Base-by-base conservation (phyloP, 2,888 invertebrate species). In the Pammene aurita region DNA sequence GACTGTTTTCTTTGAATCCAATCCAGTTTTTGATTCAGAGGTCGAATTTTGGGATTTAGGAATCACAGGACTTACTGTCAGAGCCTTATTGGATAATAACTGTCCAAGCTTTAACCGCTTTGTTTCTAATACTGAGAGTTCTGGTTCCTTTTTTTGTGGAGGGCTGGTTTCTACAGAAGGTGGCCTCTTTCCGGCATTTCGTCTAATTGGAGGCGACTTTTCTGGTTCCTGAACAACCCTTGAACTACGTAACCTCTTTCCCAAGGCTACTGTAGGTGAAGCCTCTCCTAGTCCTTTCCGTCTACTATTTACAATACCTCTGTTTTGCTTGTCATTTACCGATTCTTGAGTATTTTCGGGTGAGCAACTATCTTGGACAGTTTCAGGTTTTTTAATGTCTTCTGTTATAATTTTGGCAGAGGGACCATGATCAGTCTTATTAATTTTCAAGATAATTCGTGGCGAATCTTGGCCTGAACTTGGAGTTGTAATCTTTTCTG, bases 381-480 rank as follows among this genome's bases (percentile, higher is more conserved):
- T 75, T 38, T 86, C 87, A 66, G 83, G 76, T 74, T 80, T 83
- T 71, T 83, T 85, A 10, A 77, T 66, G 54, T 92, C 91, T 81
- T 93, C 93, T 69, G 92, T 92, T 66, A 93, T 86, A 72, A 92
- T 89, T 86, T 93, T 89, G 52, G 93, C 87, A 73, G 91, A 90
- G 75, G 93, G 74, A 72, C 93, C 93, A 80, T 92, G 90, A 76
- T 93, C 93, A 77, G 94, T 93, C 88, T 94, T 95, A 81, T 94
- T 94, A 75, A 95, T 94, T 86, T 95, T 95, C 77, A 95, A 86
- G 74, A 94, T 94, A 75, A 95, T 95, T 78, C 94, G 81, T 67
- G 93, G 93, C 38, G 93, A 93, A 78, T 93, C 93, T 84, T 92
- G 92, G 55, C 90, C 92, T 63, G 90, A 88, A 71, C 87, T 87